Evolutionary conservation across 2,888 invertebrate species (phyloP).

Genomic region (Ceriagrion tenellum): DNA sequence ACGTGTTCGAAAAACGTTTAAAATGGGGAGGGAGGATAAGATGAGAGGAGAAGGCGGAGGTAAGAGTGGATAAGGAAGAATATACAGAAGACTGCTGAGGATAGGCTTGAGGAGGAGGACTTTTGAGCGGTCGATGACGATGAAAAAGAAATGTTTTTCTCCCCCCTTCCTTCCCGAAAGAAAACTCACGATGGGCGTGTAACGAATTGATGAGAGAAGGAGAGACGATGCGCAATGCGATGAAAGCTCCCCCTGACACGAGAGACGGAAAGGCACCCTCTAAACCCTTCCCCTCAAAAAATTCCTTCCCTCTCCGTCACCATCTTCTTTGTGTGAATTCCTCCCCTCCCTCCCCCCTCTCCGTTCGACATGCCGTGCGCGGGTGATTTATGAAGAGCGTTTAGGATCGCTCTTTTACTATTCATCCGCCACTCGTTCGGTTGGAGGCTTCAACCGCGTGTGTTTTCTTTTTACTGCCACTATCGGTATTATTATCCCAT

Average conservation of each 20-base stretch:
- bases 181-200: slow-evolving; percentile 40
- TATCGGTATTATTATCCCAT: too few species aligned
- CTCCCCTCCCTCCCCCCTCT: too few species aligned
- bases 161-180: not conserved
- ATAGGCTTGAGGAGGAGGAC: not conserved
- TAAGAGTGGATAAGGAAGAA: not conserved
- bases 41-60: not conserved
- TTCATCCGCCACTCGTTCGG: slow-evolving; percentile 2
- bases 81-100: not conserved
- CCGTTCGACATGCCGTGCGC: not conserved
- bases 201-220: slow-evolving; percentile 33
- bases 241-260: slow-evolving; percentile 52
- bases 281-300: not conserved
- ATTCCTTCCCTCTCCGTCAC: not conserved
- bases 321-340: slow-evolving; percentile 6
- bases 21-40: not conserved
- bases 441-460: not conserved
- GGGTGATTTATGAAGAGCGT: slow-evolving; percentile 48
- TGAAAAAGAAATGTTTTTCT: not conserved
- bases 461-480: not conserved
- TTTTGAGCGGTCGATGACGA: not conserved
- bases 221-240: slow-evolving; percentile 28
- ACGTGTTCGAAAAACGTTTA: slow-evolving; percentile 50
- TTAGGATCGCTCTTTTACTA: not conserved
- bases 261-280: not conserved